A percentile compares a stretch with the other conserved stretches of the same genome.
These are phyloP conservation scores for Deilephila porcellus DNA, from an alignment of 2,888 invertebrate species.

Conservation along the genomic window DNA sequence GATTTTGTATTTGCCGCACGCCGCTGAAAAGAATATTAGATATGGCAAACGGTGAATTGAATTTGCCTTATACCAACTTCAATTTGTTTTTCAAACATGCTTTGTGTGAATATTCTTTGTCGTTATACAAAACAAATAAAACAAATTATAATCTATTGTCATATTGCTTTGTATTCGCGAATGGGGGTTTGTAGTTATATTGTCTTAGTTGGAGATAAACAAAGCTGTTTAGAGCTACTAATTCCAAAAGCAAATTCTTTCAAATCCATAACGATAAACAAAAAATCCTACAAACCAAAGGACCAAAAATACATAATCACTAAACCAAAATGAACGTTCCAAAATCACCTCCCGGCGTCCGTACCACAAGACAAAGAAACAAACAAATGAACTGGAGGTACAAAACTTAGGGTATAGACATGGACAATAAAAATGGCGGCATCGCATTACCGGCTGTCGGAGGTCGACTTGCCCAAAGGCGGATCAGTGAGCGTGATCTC, in stretches of 20 bases:
- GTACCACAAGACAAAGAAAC: too few relatives aligned
- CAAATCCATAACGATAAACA: too few relatives aligned
- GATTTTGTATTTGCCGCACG: slow-evolving; percentile 21
- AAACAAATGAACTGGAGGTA: too few relatives aligned
- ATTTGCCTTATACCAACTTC: slow-evolving; percentile 4
- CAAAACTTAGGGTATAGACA: too few relatives aligned
- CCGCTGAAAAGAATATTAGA: slow-evolving; percentile 24
- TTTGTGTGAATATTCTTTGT: slow-evolving; percentile 10
- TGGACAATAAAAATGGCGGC: too few relatives aligned
- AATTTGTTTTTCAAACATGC: slow-evolving; percentile 10
- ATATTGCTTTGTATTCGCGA: not conserved
- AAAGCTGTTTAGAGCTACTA: not conserved
- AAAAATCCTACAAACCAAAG: too few relatives aligned
- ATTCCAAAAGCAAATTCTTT: too few relatives aligned
- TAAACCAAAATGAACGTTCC: too few relatives aligned
- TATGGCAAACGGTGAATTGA: slow-evolving; percentile 9
- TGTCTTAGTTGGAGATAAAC: not conserved
- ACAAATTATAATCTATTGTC: not conserved
- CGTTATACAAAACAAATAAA: not conserved
- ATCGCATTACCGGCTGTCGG: not conserved
- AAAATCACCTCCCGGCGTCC: too few relatives aligned
- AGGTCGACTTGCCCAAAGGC: not conserved
- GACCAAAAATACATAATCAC: too few relatives aligned
- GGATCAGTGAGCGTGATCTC: not conserved
- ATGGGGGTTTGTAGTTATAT: not conserved